phyloP scores from a whole-genome alignment of 2,113 vertebrate genomes.

The Coregonus clupeaformis region DNA sequence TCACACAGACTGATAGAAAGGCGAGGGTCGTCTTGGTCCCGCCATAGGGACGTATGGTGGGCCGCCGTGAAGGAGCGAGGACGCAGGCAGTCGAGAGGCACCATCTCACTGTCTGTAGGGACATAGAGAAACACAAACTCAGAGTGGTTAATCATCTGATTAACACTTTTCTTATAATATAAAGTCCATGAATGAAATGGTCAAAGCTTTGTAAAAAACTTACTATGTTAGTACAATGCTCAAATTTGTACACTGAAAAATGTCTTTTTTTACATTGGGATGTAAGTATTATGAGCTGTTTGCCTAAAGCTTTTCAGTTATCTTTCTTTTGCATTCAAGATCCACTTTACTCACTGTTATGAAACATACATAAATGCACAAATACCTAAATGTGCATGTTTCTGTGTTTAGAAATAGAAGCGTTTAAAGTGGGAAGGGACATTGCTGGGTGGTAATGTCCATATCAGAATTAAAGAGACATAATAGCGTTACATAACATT shows the following conservation, averaged over 20 bases:
- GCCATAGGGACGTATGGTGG: slow-evolving; percentile 78
- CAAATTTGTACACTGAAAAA: too few relatives aligned
- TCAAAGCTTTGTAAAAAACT: neutral
- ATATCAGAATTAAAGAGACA: slow-evolving; percentile 32
- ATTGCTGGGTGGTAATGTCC: slow-evolving; percentile 46
- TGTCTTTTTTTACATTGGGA: neutral
- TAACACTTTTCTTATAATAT: neutral
- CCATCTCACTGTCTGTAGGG: slow-evolving; percentile 86
- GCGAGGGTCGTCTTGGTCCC: slow-evolving; percentile 78
- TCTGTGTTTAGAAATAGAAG: slow-evolving; percentile 38
- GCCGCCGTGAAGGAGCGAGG: slow-evolving; percentile 83
- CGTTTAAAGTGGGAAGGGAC: slow-evolving; percentile 37
- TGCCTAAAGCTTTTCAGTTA: neutral
- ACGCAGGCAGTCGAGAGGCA: slow-evolving; percentile 82
- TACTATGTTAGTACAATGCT: too few relatives aligned
- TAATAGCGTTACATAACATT: slow-evolving; percentile 57
- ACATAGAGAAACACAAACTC: neutral
- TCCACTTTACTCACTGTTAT: neutral
- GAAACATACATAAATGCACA: slow-evolving; percentile 5
- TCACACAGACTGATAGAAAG: slow-evolving; percentile 88
- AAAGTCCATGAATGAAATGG: neutral
- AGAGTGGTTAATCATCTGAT: neutral
- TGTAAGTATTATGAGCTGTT: neutral
- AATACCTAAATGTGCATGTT: slow-evolving; percentile 35
- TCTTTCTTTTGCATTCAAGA: neutral